phyloP scores from a whole-genome alignment of 1,140 invertebrate species.

The Maconellicoccus hirsutus region DNA sequence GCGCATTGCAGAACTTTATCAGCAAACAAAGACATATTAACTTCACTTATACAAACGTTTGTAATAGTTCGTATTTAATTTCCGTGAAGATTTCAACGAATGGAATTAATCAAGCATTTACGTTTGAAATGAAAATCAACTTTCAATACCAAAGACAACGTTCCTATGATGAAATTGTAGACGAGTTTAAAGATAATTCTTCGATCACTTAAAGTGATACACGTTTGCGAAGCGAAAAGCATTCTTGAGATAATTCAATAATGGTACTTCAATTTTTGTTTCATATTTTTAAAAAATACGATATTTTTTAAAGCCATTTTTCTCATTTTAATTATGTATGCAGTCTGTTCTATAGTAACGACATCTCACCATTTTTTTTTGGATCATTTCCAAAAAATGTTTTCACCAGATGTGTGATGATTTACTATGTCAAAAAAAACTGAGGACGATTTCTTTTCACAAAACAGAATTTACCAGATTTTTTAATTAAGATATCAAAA shows the following conservation, averaged over 20 bases:
- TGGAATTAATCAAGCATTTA: neutral
- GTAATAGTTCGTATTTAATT: slow-evolving; percentile 1
- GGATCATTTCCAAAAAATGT: neutral
- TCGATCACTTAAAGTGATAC: no score
- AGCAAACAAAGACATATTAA: neutral
- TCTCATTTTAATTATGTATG: no score
- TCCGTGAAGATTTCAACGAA: neutral
- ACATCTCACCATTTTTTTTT: neutral
- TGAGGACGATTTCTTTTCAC: no score
- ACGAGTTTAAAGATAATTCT: neutral
- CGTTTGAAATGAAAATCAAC: no score
- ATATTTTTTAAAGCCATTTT: no score
- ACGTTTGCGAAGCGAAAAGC: no score
- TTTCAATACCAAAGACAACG: neutral
- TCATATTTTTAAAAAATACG: no score
- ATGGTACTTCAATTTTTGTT: no score
- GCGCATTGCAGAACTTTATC: neutral
- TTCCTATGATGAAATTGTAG: neutral
- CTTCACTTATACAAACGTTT: neutral
- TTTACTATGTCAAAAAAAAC: neutral
- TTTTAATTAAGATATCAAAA: no score
- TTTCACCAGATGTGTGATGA: neutral
- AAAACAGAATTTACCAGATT: no score
- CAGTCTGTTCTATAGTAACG: no score
- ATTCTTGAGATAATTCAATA: no score